phyloP scores from a whole-genome alignment of 1,140 invertebrate species.

The Drosophila watanabei region DNA sequence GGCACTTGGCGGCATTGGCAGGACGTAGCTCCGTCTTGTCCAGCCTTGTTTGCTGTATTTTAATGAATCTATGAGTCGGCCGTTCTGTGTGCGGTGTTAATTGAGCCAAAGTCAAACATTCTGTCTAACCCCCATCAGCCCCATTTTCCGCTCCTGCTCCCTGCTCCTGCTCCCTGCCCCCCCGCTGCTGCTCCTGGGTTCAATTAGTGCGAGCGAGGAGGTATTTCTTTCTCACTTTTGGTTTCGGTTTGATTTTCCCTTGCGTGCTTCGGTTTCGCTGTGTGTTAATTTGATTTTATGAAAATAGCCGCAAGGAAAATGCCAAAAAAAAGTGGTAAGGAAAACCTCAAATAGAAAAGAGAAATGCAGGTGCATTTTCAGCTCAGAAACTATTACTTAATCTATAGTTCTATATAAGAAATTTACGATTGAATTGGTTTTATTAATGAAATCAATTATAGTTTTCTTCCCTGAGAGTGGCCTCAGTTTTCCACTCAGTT shows the following conservation, averaged over 20 bases:
- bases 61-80: constrained; percentile 54
- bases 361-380: constrained; percentile 8
- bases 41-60: constrained; percentile 50
- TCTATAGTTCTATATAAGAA: neutral
- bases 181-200: neutral
- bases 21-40: constrained; percentile 27
- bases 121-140: constrained; percentile 41
- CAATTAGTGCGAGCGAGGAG: constrained; percentile 34
- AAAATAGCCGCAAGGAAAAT: constrained; percentile 38
- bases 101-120: constrained; percentile 57
- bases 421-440: neutral
- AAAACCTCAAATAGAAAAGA: neutral
- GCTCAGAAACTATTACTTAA: neutral
- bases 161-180: too few species aligned
- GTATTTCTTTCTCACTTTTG: neutral
- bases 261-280: constrained; percentile 33
- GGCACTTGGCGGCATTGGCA: neutral
- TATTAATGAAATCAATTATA: constrained; percentile 17
- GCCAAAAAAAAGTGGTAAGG: neutral
- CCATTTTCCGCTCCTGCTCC: neutral
- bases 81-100: constrained; percentile 50
- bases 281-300: constrained; percentile 69
- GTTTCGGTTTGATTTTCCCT: constrained; percentile 5
- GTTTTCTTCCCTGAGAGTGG: neutral
- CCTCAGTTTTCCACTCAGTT: neutral